Evolutionary conservation across 1,140 invertebrate species (phyloP).

Genomic region (Lethocerus indicus): DNA sequence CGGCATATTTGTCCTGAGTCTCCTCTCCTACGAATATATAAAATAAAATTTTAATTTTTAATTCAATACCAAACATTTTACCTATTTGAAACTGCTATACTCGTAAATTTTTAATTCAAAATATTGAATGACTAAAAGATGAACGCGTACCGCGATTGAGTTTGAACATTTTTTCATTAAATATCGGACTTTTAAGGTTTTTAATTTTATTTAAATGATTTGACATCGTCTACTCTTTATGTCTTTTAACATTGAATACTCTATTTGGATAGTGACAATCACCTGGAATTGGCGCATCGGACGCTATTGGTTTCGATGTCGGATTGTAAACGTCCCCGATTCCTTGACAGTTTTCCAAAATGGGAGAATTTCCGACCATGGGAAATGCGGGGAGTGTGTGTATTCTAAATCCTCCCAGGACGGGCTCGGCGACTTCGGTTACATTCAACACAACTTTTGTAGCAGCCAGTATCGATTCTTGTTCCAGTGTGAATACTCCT

Average conservation of each 20-base stretch:
- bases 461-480: constrained; percentile 68
- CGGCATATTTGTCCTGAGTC: constrained; percentile 73
- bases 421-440: constrained; percentile 21
- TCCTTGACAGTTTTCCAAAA: constrained; percentile 29
- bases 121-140: too few species aligned
- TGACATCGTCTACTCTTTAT: too few species aligned
- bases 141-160: too few species aligned
- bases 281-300: constrained; percentile 15
- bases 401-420: constrained; percentile 41
- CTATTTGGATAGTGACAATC: too few species aligned
- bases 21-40: constrained; percentile 36
- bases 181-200: too few species aligned
- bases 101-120: too few species aligned
- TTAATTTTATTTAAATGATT: too few species aligned
- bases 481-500: constrained; percentile 60
- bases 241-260: too few species aligned
- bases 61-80: too few species aligned
- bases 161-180: too few species aligned
- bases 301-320: constrained; percentile 22
- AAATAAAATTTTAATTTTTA: background rate
- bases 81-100: too few species aligned
- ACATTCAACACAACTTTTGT: constrained; percentile 39
- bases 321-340: constrained; percentile 50
- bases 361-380: constrained; percentile 4
- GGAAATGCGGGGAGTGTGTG: constrained; percentile 38